These are phyloP conservation scores for Sarcophaga subvicina DNA, from an alignment of 2,888 invertebrate species.

Conservation along the genomic window DNA sequence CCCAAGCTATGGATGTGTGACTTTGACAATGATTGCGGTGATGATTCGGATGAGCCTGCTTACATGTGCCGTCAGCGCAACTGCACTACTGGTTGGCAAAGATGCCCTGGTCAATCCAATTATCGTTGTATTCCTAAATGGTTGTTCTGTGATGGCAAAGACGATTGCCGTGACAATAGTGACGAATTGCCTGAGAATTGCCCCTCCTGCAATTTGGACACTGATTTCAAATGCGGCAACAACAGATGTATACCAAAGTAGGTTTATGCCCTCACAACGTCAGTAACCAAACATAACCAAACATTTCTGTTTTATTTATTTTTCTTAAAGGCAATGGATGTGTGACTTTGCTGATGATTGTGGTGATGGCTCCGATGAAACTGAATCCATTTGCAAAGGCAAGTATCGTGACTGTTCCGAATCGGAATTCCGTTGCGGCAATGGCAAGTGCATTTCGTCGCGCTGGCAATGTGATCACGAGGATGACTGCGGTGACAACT, in stretches of 20 bases:
- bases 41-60: conserved; percentile 96
- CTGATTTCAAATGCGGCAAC: conserved; percentile 96
- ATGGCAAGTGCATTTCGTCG: conserved; percentile 95
- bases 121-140: conserved; percentile 98
- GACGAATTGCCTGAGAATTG: conserved; percentile 96
- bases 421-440: conserved; percentile 93
- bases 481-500: conserved; percentile 97
- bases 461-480: conserved; percentile 98
- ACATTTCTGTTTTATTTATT: neutral
- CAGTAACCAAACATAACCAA: neutral
- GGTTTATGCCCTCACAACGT: conserved; percentile 60
- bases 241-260: conserved; percentile 92
- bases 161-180: conserved; percentile 97
- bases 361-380: conserved; percentile 96
- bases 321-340: conserved; percentile 87
- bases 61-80: conserved; percentile 95
- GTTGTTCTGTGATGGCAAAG: conserved; percentile 99
- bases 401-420: conserved; percentile 95
- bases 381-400: conserved; percentile 90
- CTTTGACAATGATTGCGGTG: conserved; percentile 96
- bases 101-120: conserved; percentile 95
- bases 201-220: conserved; percentile 92
- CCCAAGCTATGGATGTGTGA: conserved; percentile 98
- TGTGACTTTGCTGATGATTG: conserved; percentile 99
- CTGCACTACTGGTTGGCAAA: conserved; percentile 97